Evolutionary conservation across 2,797 vertebrate genomes (phyloP), one percentile per base, ranked within the genome.

Genomic region (Varecia variegata): DNA sequence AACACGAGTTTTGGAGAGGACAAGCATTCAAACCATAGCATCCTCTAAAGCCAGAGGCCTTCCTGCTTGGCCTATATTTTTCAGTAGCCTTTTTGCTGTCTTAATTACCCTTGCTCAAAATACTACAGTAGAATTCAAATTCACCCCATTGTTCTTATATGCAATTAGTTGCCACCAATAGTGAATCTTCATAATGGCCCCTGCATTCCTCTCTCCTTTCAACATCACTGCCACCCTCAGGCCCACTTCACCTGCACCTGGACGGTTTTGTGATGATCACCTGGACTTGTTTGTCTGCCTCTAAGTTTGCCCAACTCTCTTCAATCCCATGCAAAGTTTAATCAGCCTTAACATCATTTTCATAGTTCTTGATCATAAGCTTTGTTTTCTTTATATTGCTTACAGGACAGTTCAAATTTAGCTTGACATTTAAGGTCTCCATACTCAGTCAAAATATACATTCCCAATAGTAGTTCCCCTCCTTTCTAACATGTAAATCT

Each of bases 41-140:
- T 58, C 7, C 7, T n/a, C 32, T n/a, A 38, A 58, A 90, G 15
- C 21, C 58, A 60, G 27, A 97, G 80, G 4, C 6, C 47, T 90
- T 85, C 58, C 3, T 71, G 35, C 6, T 56, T 40, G 80, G 58
- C 40, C n/a, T 87, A 7, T 54, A 62, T 60, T 70, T 90, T 71
- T 71, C 14, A 80, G 52, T 30, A 81, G 20, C 25, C 81, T 71
- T 76, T 96, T 88, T 67, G 38, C 71, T 79, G 9, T 77, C n/a
- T 81, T 77, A 70, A 50, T 86, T 93, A 54, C 11, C 30, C 35
- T 95, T 81, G 10, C 21, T 95, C 62, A 74, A 52, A 94, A 97
- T 65, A 25, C 10, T 58, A 71, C 18, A 43, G 13, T 20, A 81
- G 20, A 62, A 45, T 67, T 93, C 47, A 88, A 68, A 35, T 76